Evolutionary conservation across 2,113 vertebrate genomes (phyloP).

Genomic region (Procapra przewalskii): DNA sequence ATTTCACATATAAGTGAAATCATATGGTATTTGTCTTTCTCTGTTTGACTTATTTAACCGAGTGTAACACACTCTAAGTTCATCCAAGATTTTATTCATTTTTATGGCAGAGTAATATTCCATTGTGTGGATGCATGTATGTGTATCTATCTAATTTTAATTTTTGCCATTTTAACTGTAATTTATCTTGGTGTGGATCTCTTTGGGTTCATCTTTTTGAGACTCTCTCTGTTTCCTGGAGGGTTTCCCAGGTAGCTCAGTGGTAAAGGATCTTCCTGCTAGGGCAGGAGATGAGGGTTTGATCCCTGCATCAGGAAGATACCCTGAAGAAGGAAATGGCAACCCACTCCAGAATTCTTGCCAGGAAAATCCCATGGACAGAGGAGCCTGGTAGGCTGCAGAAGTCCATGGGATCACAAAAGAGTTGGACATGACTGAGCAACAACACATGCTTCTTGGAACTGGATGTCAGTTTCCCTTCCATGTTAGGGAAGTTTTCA

Average conservation of each 20-base stretch:
- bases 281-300: neutral
- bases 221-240: neutral
- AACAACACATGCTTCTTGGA: neutral
- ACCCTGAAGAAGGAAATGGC: neutral
- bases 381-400: neutral
- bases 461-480: neutral
- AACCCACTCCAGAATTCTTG: neutral
- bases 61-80: neutral
- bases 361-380: neutral
- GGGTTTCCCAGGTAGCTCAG: neutral
- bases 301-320: neutral
- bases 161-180: neutral
- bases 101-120: neutral
- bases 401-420: neutral
- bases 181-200: neutral
- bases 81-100: neutral
- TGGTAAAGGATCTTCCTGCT: neutral
- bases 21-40: neutral
- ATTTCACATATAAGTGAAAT: neutral
- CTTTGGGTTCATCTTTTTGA: neutral
- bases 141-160: neutral
- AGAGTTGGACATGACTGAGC: neutral
- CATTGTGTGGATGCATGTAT: neutral
- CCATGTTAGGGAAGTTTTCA: neutral
- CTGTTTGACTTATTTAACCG: neutral